Evolutionary conservation across 1,140 invertebrate genomes (phyloP), one percentile per base, ranked within the genome.

Genomic region (Drosophila nigrodunni): DNA sequence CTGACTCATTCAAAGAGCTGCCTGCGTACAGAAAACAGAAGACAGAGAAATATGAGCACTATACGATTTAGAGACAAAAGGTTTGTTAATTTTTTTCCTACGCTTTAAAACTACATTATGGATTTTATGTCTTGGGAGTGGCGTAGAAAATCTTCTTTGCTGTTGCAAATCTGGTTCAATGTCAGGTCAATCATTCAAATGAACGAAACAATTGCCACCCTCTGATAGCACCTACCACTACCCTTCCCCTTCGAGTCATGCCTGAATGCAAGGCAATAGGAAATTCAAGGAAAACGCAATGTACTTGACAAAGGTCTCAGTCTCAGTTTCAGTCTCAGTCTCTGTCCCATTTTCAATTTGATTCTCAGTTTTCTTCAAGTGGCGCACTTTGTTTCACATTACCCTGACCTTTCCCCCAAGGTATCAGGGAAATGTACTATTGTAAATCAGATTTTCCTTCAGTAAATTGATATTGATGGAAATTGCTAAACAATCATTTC

Each of bases 51-150:
- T 67, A 57, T 7, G 39, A 41, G 43, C 8, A 61, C 35, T 15
- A 46, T 44, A 43, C 13, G 80, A 82, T 80, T 73, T 73, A 77
- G 77, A 83, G 77, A 83, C 77, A 85, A 85, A 73, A 73, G 78
- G 54, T 65, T 74, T 74, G 25, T 70, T 30, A 25, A 6, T 47
- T 21, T 47, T 55, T 21, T 5, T 13, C 25, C 37, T 46, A 8
- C 13, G 49, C 52, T 69, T 69, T 75, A 7, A 13, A 25, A 34
- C 47, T 52, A 43, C 21, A 54, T 3, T 59, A 55, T 68, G 59
- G 18, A 21, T 21, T 21, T 30, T 54, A 43, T 49, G 35, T n/a
- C 7, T 52, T 72, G 62, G 82, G 75, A 52, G 69, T 87, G 78
- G 70, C 74, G 34, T 49, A 25, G 47, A 85, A 58, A 58, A 70